A percentile compares a stretch with the other conserved stretches of the same genome.
Evolutionary conservation across 2,113 vertebrate genomes (phyloP).

Genomic region (Microtus montanus): DNA sequence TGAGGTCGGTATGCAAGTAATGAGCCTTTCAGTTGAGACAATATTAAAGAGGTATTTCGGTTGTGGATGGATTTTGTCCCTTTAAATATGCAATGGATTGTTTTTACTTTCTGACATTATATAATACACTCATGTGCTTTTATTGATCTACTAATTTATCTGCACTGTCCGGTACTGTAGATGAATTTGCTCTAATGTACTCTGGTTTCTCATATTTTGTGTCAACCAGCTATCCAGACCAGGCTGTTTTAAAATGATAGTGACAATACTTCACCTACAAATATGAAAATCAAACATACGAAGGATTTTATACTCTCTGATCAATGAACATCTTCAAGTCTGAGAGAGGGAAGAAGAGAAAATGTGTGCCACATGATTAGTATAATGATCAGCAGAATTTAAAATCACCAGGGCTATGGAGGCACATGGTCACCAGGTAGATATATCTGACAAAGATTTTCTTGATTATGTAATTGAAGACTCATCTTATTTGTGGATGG

Average conservation of each 20-base stretch:
- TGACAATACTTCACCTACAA: neutral
- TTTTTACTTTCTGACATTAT: neutral
- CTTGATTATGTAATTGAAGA: neutral
- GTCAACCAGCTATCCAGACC: neutral
- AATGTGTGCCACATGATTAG: neutral
- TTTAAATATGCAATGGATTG: neutral
- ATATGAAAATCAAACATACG: neutral
- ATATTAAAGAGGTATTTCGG: neutral
- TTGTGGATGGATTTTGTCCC: neutral
- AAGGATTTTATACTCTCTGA: neutral
- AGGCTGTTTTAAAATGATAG: constrained; percentile 10
- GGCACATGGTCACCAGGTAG: no score
- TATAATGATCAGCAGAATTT: neutral
- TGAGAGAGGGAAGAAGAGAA: neutral
- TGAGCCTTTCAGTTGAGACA: neutral
- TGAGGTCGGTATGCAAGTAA: neutral
- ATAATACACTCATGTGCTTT: neutral
- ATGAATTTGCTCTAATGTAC: neutral
- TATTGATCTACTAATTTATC: neutral
- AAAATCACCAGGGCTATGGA: no score
- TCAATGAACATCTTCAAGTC: neutral
- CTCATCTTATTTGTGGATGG: neutral
- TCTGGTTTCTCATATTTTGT: neutral
- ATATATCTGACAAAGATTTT: neutral
- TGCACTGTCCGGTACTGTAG: neutral